Percentiles rank a stretch among this genome's conserved stretches.
Conservation (phyloP, 1,140 invertebrate species). For the Achatina immaculata region DNA sequence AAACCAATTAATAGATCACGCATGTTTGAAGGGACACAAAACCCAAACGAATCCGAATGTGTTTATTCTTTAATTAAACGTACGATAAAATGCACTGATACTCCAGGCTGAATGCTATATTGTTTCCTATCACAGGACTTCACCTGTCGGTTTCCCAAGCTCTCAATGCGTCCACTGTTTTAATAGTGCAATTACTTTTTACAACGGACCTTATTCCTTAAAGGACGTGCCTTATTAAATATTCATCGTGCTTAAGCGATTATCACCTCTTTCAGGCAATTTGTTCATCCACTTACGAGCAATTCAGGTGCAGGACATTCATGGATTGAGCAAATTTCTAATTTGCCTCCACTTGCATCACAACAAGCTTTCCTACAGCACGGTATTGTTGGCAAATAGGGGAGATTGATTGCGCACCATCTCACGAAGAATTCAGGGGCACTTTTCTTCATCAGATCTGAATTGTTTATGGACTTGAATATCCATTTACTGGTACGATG, state of each 20-base stretch:
- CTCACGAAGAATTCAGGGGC: not conserved
- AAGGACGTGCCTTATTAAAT: conserved; percentile 26
- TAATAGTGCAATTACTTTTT: conserved; percentile 17
- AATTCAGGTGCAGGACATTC: conserved; percentile 13
- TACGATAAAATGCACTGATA: conserved; percentile 10
- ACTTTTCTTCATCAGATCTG: not conserved
- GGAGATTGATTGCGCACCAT: not conserved
- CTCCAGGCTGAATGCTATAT: not conserved
- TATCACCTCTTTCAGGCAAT: conserved; percentile 27
- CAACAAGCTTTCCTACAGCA: not conserved
- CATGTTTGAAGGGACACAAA: conserved; percentile 8
- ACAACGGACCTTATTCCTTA: not conserved
- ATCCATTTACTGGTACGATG: conserved; percentile 12
- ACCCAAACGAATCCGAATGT: not conserved
- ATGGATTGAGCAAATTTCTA: conserved; percentile 10
- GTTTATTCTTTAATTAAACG: conserved; percentile 13
- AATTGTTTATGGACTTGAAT: conserved; percentile 19
- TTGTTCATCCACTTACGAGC: conserved; percentile 18
- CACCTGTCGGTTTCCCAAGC: conserved; percentile 6
- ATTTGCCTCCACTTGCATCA: conserved; percentile 10
- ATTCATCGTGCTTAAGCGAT: conserved; percentile 25
- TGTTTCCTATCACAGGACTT: not conserved
- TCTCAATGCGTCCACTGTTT: conserved; percentile 14
- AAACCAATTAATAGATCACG: conserved; percentile 10
- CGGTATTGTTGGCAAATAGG: conserved; percentile 3